These are phyloP conservation scores for Galeopterus variegatus DNA, from an alignment of 2,113 vertebrate genomes.

Conservation along the genomic window DNA sequence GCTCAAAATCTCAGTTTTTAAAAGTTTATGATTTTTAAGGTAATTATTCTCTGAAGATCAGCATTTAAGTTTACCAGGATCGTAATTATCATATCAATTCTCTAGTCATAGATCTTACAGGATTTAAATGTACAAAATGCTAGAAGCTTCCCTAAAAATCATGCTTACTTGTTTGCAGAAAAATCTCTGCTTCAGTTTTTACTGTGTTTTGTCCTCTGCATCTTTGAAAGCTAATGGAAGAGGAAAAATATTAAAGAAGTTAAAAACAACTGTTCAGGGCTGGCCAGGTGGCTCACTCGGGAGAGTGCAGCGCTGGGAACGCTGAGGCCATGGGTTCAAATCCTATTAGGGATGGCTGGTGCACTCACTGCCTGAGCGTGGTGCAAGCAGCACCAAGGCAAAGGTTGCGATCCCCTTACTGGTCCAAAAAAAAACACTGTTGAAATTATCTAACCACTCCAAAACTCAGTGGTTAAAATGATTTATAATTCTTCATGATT, in stretches of 20 bases:
- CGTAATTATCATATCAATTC: conserved; percentile 2
- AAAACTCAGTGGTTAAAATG: neutral
- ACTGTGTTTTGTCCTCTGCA: neutral
- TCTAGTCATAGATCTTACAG: neutral
- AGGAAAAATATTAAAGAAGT: neutral
- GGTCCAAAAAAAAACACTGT: no score
- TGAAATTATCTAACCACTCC: neutral
- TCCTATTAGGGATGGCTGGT: no score
- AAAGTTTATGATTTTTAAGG: conserved; percentile 55
- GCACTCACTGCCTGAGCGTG: no score
- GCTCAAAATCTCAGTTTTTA: conserved; percentile 23
- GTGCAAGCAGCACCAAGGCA: accelerated
- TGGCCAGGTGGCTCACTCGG: no score
- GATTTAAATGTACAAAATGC: conserved; percentile 25
- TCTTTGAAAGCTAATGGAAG: neutral
- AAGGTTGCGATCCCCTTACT: no score
- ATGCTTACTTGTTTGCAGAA: neutral
- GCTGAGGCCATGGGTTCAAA: no score
- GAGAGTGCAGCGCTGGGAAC: no score
- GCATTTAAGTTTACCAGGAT: neutral
- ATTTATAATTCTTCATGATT: neutral
- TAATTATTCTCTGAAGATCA: conserved; percentile 27
- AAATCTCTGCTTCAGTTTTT: neutral
- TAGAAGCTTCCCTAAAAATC: neutral
- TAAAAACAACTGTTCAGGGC: neutral